A percentile compares a stretch with the other conserved stretches of the same genome.
Evolutionary conservation across 2,888 invertebrate genomes (phyloP).

Genomic region (Idaea dimidiata): DNA sequence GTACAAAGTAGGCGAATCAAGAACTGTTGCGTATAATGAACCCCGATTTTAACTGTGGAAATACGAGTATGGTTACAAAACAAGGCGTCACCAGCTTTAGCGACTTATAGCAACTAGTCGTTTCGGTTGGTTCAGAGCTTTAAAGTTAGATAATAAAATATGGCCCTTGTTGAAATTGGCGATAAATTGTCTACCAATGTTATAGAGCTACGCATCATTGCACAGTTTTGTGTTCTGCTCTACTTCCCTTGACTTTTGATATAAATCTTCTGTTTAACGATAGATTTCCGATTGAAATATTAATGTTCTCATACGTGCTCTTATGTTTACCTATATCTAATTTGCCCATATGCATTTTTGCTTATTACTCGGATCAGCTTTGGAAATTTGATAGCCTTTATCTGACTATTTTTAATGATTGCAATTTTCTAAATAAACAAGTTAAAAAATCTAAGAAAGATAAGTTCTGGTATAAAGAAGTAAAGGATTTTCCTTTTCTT

Average conservation of each 20-base stretch:
- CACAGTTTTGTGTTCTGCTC: slow-evolving; percentile 3
- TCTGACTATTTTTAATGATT: no score
- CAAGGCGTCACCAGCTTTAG: no score
- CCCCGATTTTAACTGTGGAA: no score
- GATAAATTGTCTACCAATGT: background rate
- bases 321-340: background rate
- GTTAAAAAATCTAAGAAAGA: no score
- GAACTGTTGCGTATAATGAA: no score
- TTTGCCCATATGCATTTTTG: background rate
- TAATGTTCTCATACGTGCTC: background rate
- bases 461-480: background rate
- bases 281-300: background rate
- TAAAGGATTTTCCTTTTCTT: no score
- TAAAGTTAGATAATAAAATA: background rate
- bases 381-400: no score
- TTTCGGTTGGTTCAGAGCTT: background rate
- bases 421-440: no score
- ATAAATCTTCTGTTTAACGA: slow-evolving; percentile 4
- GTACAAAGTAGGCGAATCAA: no score
- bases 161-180: background rate
- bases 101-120: background rate
- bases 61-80: no score
- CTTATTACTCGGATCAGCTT: background rate
- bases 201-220: slow-evolving; percentile 1
- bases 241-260: background rate